Evolutionary conservation across 2,113 vertebrate species (phyloP).

Genomic region (Egretta garzetta): DNA sequence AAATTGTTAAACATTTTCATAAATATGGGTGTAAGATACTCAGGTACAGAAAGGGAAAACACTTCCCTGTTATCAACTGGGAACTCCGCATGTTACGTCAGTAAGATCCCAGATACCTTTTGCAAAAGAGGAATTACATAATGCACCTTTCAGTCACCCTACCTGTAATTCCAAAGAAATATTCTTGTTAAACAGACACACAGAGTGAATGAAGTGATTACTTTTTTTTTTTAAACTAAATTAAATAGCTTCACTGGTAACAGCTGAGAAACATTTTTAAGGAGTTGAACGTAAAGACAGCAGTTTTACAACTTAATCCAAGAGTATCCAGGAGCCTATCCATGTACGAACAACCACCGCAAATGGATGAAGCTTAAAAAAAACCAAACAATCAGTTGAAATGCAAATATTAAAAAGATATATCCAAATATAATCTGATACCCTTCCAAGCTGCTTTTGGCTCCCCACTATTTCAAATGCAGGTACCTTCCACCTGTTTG

Average conservation of each 20-base stretch:
- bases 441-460: not conserved
- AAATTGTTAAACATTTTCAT: not conserved
- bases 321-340: not conserved
- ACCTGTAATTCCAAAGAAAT: not conserved
- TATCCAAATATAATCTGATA: not conserved
- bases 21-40: not conserved
- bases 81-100: not conserved
- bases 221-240: not conserved
- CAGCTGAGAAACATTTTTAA: not conserved
- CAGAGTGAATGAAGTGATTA: not conserved
- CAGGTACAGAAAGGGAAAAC: not conserved
- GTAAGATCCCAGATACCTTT: not conserved
- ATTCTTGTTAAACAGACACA: not conserved
- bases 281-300: not conserved
- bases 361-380: not conserved
- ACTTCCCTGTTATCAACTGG: not conserved
- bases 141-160: not conserved
- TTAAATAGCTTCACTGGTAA: not conserved
- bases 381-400: not conserved
- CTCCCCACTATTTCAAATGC: not conserved
- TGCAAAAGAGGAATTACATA: not conserved
- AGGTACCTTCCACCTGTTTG: not conserved
- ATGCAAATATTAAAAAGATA: not conserved
- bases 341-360: not conserved
- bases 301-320: not conserved